Evolutionary conservation across 2,888 invertebrate genomes (phyloP).

Genomic region (Eurytoma californica): DNA sequence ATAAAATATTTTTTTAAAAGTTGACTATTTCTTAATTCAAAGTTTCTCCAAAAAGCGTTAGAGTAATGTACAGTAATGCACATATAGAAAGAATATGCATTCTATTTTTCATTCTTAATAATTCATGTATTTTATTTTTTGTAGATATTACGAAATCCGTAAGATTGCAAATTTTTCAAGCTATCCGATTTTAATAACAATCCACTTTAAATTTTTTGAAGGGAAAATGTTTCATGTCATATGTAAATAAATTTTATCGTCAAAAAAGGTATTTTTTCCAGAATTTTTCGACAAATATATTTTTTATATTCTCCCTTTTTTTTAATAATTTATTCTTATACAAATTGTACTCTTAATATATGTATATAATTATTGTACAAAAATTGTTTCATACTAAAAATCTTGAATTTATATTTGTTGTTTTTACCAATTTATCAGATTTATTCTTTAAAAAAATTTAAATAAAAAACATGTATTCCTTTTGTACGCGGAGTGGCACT

Average conservation of each 20-base stretch:
- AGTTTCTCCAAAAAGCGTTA: not conserved
- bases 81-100: not conserved
- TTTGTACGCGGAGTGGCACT: not conserved
- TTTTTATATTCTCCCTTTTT: no score
- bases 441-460: not conserved
- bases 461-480: conserved; percentile 1
- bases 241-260: no score
- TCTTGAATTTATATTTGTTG: no score
- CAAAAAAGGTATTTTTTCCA: no score
- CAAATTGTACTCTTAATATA: not conserved
- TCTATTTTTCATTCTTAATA: not conserved
- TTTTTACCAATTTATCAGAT: not conserved
- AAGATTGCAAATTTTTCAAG: no score
- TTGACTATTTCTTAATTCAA: not conserved
- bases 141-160: not conserved
- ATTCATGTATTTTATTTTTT: not conserved
- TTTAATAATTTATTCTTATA: no score
- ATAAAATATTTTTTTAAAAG: no score
- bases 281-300: no score
- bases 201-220: no score
- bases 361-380: not conserved
- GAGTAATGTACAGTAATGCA: not conserved
- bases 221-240: no score
- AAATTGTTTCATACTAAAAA: not conserved
- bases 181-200: no score